These are phyloP conservation scores for Anhinga anhinga DNA, from an alignment of 2,113 vertebrate genomes.

Conservation along the genomic window DNA sequence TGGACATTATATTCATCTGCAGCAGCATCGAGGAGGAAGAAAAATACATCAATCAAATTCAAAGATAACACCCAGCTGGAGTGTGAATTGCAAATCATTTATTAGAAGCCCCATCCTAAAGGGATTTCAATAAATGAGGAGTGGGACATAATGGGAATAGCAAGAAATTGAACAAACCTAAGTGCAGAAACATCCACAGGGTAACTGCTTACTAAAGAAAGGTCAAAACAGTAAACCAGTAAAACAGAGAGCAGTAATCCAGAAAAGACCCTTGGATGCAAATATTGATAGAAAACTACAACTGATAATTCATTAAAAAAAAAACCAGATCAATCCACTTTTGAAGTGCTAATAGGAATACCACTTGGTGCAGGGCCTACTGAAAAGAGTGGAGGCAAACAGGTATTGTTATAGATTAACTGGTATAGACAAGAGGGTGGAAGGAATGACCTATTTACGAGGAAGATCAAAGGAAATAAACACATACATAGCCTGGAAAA, in stretches of 20 bases:
- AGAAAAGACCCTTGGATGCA: background rate
- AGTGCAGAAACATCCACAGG: background rate
- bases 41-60: conserved; percentile 26
- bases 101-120: conserved; percentile 15
- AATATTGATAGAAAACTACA: background rate
- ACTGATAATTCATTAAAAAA: background rate
- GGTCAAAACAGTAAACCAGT: background rate
- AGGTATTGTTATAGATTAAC: conserved; percentile 30
- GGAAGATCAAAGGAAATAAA: conserved; percentile 47
- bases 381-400: background rate
- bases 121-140: conserved; percentile 43
- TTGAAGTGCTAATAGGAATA: conserved; percentile 51
- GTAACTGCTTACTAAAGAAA: background rate
- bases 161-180: conserved; percentile 17
- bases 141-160: background rate
- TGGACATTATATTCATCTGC: conserved; percentile 8
- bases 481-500: background rate
- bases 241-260: background rate
- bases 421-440: conserved; percentile 23
- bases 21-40: background rate
- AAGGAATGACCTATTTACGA: conserved; percentile 9
- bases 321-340: background rate
- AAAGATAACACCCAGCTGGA: conserved; percentile 5
- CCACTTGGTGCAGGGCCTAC: background rate
- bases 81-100: conserved; percentile 30